phyloP scores from a whole-genome alignment of 2,797 vertebrate species.

The Myripristis jacobus region DNA sequence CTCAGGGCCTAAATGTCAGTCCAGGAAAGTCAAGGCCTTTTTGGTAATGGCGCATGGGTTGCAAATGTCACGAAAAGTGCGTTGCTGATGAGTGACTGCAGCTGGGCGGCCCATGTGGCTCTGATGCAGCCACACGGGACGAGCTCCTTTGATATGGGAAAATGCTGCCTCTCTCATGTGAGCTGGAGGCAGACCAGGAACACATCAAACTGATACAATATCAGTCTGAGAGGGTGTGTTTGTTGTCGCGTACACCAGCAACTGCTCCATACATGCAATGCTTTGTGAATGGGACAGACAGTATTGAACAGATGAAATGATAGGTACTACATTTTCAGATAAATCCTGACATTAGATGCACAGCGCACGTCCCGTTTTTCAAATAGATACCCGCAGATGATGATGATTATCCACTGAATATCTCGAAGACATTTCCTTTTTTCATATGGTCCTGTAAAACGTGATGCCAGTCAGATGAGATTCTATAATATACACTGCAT shows the following conservation, averaged over 20 bases:
- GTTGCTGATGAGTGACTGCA: conserved; percentile 71
- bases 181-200: conserved; percentile 39
- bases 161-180: conserved; percentile 34
- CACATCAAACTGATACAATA: conserved; percentile 29
- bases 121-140: conserved; percentile 31
- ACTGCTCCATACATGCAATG: conserved; percentile 6
- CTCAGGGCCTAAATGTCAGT: conserved; percentile 83
- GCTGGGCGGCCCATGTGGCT: conserved; percentile 46
- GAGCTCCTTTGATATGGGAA: conserved; percentile 61
- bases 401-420: background rate
- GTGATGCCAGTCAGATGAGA: background rate
- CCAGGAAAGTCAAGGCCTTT: conserved; percentile 76
- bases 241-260: conserved; percentile 5
- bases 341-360: conserved; percentile 8
- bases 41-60: conserved; percentile 78
- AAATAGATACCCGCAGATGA: background rate
- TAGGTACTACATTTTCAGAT: conserved; percentile 8
- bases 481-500: background rate
- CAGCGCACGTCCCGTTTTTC: background rate
- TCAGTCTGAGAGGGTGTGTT: conserved; percentile 10
- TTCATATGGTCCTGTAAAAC: background rate
- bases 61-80: conserved; percentile 82
- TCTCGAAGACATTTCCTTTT: background rate
- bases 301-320: conserved; percentile 5
- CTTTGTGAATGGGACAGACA: conserved; percentile 10